Base-by-base conservation (phyloP, 2,888 invertebrate species). In the Lumbricus terrestris region DNA sequence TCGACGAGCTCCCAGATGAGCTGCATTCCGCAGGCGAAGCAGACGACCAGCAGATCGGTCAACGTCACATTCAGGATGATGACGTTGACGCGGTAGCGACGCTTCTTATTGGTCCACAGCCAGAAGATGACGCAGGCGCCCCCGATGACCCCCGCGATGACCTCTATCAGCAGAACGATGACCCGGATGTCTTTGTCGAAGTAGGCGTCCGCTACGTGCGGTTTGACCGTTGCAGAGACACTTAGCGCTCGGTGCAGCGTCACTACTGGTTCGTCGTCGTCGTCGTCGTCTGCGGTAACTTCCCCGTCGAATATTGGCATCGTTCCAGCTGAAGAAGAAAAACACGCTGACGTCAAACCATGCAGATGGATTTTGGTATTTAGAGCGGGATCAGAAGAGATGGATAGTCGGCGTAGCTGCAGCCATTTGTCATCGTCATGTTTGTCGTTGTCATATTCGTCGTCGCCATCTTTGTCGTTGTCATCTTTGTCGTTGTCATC, bases 51-150 rank as follows among this genome's bases (percentile, higher is more conserved):
- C 40, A 94, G 90, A 90, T 95, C 95, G 0, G 95, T 94, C n/a
- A 94, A 91, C 29, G 95, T 93, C 90, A 95, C 93, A 92, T 95
- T 94, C 42, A 94, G 91, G 89, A 95, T 95, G 89, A 95, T 93
- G 18, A 93, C 91, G 92, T 94, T 94, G 35, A 95, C 94, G 23
- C 94, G 91, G 15, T 94, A 93, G n/a, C 93, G 92, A 85, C 93
- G 92, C 34, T 93, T 90, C 18, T 93, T 91, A 91, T 94, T 94
- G 90, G 35, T 35, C 89, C 92, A 92, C 93, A 95, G 93, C 94
- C 94, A 95, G 13, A 93, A 37, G n/a, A 93, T 92, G 34, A 94
- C 94, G 0, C 94, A 91, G 16, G 93, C 88, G n/a, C 94, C 93
- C 8, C 95, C 95, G 5, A 94, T 54, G 16, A 93, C 92, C 13